Base-by-base conservation (phyloP, 2,113 vertebrate genomes). In the Rhinolophus sinicus region DNA sequence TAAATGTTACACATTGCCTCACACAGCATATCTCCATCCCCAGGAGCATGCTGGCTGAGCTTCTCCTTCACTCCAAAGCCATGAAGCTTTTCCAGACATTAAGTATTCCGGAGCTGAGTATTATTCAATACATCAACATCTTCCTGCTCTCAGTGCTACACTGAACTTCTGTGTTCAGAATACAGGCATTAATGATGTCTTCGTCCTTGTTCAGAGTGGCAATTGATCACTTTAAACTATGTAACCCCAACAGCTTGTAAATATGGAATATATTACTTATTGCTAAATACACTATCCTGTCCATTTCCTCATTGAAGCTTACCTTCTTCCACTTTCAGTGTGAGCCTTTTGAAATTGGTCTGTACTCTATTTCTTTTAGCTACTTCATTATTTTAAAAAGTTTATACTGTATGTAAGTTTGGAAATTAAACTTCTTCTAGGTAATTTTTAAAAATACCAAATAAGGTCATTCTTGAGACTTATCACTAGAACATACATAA, bases 121-220 rank as follows among this genome's bases (percentile, higher is more conserved):
- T 19, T 65, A 40, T n/a, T 73, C 70, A 54, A 6, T 81, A 4
- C 3, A 62, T 81, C 67, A 35, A 44, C 78, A 52, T 80, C 30
- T 88, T 50, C 28, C 67, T 65, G 21, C 15, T 85, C 64, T 58
- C 26, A 33, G 35, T 28, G 56, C n/a, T 47, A 10, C 38, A 33
- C 62, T 64, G 84, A 83, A 47, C 58, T 97, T 75, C 77, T 84
- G 44, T 95, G 35, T 92, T 85, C 26, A 81, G 24, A 88, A 67
- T 78, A n/a, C 21, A 44, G n/a, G 3, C 65, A 4, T 72, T 76
- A 72, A 76, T 90, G 62, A 97, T 88, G 13, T 12, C 24, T 5
- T 1, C 92, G 62, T 82, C 50, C 83, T 97, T 93, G 64, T 89
- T 50, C 35, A 40, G 40, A 95, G 30, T 67, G 58, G n/a, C 54